Evolutionary conservation across 1,140 invertebrate genomes (phyloP).

Genomic region (Bombus pascuorum): DNA sequence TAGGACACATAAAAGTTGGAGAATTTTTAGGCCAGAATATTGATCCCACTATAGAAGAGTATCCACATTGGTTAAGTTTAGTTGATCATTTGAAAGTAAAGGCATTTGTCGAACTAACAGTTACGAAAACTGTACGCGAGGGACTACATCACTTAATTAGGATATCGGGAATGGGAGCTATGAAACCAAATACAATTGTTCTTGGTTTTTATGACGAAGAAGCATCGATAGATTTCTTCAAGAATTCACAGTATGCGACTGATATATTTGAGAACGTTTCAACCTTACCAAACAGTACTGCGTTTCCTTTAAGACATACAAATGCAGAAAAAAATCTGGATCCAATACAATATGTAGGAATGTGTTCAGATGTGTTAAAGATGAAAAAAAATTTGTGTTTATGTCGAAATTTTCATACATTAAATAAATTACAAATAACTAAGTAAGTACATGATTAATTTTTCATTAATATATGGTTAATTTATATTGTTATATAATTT

Average conservation of each 20-base stretch:
- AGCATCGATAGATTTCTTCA: conserved; percentile 89
- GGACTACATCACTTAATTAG: conserved; percentile 96
- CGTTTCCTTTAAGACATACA: conserved; percentile 79
- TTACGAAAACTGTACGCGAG: conserved; percentile 91
- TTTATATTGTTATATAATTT: not conserved
- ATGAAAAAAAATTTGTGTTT: conserved; percentile 98
- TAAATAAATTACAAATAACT: conserved; percentile 89
- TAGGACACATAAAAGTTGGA: conserved; percentile 94
- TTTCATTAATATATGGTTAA: not conserved
- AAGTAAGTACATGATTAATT: conserved; percentile 82
- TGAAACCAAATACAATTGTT: conserved; percentile 99
- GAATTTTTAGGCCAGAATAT: conserved; percentile 83
- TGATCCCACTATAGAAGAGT: conserved; percentile 90
- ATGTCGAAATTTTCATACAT: conserved; percentile 93
- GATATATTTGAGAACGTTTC: conserved; percentile 75
- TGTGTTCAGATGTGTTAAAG: conserved; percentile 93
- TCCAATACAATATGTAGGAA: conserved; percentile 91
- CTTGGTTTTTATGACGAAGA: conserved; percentile 94
- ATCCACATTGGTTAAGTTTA: conserved; percentile 93
- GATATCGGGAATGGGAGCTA: conserved; percentile 97
- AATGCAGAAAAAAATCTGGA: conserved; percentile 74
- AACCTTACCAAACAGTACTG: conserved; percentile 67
- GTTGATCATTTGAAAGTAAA: conserved; percentile 96
- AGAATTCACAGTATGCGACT: conserved; percentile 79
- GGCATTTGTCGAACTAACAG: conserved; percentile 97